phyloP scores from a whole-genome alignment of 2,797 vertebrate species.

The Hipposideros larvatus region DNA sequence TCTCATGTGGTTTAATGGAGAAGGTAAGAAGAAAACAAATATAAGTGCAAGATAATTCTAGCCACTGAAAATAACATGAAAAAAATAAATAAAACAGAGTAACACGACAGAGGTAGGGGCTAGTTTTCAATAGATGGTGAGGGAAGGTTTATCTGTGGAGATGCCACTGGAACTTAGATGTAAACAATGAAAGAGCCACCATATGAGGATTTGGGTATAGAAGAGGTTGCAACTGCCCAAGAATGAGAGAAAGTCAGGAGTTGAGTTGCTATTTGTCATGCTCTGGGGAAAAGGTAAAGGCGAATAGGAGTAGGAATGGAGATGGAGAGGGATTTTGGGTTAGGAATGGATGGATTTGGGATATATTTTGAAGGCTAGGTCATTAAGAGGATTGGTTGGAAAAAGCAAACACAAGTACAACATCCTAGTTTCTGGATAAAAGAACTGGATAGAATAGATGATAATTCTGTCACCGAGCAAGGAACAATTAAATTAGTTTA shows the following conservation, averaged over 20 bases:
- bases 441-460: background rate
- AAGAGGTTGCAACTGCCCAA: background rate
- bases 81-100: background rate
- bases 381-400: background rate
- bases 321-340: background rate
- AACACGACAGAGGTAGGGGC: background rate
- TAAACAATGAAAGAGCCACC: background rate
- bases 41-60: background rate
- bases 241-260: background rate
- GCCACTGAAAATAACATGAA: background rate
- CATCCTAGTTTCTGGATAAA: background rate
- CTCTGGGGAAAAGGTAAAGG: background rate
- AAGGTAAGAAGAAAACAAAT: slow-evolving; percentile 4
- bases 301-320: background rate
- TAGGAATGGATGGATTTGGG: background rate
- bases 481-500: background rate
- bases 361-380: background rate
- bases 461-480: background rate
- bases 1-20: background rate
- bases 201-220: background rate
- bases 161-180: background rate
- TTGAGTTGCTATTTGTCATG: background rate
- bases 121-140: background rate
- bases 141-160: background rate
- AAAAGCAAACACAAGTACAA: background rate